Percentiles rank a stretch among this genome's conserved stretches.
Conservation (phyloP, 2,888 invertebrate species). For the Griposia aprilina region DNA sequence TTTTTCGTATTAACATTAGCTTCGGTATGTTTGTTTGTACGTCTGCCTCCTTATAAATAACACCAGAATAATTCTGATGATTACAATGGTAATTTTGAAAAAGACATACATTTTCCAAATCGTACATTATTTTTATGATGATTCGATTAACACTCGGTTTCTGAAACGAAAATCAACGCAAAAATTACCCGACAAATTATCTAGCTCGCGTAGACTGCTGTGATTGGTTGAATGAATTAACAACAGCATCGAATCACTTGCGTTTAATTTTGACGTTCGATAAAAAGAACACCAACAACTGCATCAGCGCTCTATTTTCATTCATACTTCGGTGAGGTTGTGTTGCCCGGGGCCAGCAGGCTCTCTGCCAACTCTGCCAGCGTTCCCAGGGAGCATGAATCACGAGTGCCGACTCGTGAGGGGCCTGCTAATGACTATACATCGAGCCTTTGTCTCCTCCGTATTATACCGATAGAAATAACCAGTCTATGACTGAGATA, state of each 20-base stretch:
- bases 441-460: conserved; percentile 72
- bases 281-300: neutral
- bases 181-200: neutral
- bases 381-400: conserved; percentile 68
- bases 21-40: neutral
- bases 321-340: conserved; percentile 31
- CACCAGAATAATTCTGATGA: neutral
- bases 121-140: neutral
- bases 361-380: conserved; percentile 58
- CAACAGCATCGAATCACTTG: neutral
- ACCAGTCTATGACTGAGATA: conserved; percentile 42
- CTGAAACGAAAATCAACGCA: neutral
- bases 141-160: neutral
- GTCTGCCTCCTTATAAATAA: neutral
- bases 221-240: neutral
- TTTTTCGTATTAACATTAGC: neutral
- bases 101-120: neutral
- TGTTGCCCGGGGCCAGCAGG: conserved; percentile 61
- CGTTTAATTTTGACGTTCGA: too few relatives aligned
- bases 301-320: conserved; percentile 31
- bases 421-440: conserved; percentile 73
- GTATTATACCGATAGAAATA: conserved; percentile 67
- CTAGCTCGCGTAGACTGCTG: neutral
- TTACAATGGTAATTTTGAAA: neutral
- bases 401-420: conserved; percentile 74